Evolutionary conservation across 1,140 invertebrate genomes (phyloP).

Genomic region (Drosophila repleta): DNA sequence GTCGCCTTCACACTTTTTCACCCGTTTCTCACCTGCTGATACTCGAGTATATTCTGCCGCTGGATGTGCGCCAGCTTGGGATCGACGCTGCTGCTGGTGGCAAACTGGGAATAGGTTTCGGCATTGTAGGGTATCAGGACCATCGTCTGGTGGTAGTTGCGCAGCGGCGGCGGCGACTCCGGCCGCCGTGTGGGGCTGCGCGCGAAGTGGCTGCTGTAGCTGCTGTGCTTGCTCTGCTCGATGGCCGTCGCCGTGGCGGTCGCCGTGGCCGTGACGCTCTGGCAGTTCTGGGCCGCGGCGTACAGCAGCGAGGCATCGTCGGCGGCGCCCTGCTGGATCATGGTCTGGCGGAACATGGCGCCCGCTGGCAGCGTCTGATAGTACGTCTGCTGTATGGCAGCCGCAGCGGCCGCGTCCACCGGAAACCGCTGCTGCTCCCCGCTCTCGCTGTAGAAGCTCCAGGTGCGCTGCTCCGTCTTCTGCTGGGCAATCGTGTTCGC

Average conservation of each 20-base stretch:
- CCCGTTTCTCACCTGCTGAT: constrained; percentile 74
- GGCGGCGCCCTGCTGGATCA: constrained; percentile 68
- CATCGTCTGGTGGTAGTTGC: constrained; percentile 89
- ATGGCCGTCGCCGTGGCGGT: constrained; percentile 61
- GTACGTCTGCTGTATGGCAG: constrained; percentile 83
- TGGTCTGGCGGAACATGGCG: constrained; percentile 83
- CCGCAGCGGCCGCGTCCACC: constrained; percentile 58
- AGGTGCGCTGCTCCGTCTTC: constrained; percentile 79
- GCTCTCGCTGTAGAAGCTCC: constrained; percentile 80
- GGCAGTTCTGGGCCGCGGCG: constrained; percentile 80
- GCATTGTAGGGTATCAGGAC: constrained; percentile 90
- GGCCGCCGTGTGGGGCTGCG: constrained; percentile 85
- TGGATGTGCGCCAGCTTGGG: constrained; percentile 76
- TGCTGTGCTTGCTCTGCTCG: constrained; percentile 80
- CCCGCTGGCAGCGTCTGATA: constrained; percentile 84
- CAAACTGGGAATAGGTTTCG: constrained; percentile 82
- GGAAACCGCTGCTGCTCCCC: constrained; percentile 76
- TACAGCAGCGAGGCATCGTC: constrained; percentile 75
- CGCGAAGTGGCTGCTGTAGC: constrained; percentile 75
- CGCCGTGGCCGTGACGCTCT: constrained; percentile 65
- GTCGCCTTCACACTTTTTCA: neutral
- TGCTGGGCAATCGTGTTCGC: constrained; percentile 69
- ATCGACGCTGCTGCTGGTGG: constrained; percentile 75
- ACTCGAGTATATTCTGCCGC: constrained; percentile 82
- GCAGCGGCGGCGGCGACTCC: constrained; percentile 87